Percentiles rank a stretch among this genome's conserved stretches.
phyloP scores from a whole-genome alignment of 1,140 invertebrate species.

The Drosophila bifasciata region DNA sequence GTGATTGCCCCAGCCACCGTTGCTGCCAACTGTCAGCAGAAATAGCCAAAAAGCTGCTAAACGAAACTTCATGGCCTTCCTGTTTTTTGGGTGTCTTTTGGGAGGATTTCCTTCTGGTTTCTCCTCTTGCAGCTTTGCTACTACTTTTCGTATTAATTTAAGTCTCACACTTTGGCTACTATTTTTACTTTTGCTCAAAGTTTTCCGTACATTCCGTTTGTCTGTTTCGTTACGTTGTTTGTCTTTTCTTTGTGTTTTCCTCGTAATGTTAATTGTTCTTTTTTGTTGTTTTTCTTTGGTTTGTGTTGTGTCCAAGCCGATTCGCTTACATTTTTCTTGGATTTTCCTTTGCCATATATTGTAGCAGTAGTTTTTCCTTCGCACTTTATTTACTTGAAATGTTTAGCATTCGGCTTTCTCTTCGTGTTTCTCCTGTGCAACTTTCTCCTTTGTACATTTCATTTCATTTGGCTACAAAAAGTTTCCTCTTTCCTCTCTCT shows the following conservation, averaged over 20 bases:
- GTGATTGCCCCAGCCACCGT: slow-evolving; percentile 34
- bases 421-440: slow-evolving; percentile 25
- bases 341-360: slow-evolving; percentile 10
- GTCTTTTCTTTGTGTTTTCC: slow-evolving; percentile 14
- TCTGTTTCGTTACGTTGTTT: slow-evolving; percentile 37
- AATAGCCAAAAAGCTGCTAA: slow-evolving; percentile 76
- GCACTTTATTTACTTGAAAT: slow-evolving; percentile 67
- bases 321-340: slow-evolving; percentile 54
- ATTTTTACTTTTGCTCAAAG: slow-evolving; percentile 7
- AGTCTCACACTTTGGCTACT: slow-evolving; percentile 27
- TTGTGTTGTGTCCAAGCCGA: slow-evolving; percentile 45
- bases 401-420: slow-evolving; percentile 45
- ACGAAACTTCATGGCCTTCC: slow-evolving; percentile 68
- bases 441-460: slow-evolving; percentile 36
- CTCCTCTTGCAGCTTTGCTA: neutral
- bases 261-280: slow-evolving; percentile 53
- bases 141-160: slow-evolving; percentile 64
- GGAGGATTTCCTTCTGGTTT: slow-evolving; percentile 2
- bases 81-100: neutral
- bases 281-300: slow-evolving; percentile 39
- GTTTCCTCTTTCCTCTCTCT: slow-evolving; percentile 4
- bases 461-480: slow-evolving; percentile 57
- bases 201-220: slow-evolving; percentile 65
- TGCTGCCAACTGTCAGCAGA: slow-evolving; percentile 70
- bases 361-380: slow-evolving; percentile 43